Percentiles rank a stretch among this genome's conserved stretches.
Conservation (phyloP, 1,140 invertebrate genomes). For the Euura lappo region DNA sequence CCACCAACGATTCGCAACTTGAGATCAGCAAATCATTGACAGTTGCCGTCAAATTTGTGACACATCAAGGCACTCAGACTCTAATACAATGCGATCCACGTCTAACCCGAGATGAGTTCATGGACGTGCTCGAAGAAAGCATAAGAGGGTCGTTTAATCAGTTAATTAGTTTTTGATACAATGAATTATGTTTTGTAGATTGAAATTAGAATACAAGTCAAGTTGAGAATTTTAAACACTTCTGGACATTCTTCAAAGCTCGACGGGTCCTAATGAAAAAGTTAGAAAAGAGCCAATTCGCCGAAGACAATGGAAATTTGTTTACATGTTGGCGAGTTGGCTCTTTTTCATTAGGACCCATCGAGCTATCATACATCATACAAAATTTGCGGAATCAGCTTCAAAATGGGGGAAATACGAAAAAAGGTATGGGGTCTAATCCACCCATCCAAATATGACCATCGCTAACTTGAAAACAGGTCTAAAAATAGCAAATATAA, state of each 20-base stretch:
- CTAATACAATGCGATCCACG: conserved; percentile 31
- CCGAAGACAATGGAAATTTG: no score
- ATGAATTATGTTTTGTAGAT: neutral
- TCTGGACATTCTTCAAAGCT: neutral
- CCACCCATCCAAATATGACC: no score
- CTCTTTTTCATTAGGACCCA: no score
- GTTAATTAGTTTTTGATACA: neutral
- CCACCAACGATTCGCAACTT: neutral
- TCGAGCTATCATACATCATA: no score
- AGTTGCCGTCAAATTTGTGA: conserved; percentile 31
- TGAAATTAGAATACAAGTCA: neutral
- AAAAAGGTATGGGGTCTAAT: no score
- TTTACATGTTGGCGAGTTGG: no score
- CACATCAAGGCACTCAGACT: conserved; percentile 38
- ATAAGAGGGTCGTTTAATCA: conserved; percentile 14
- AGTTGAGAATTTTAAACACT: neutral
- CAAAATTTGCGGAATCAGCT: no score
- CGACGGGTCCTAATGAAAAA: neutral
- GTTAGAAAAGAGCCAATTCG: neutral
- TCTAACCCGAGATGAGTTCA: conserved; percentile 29
- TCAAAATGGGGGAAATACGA: no score
- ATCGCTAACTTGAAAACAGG: no score
- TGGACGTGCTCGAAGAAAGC: conserved; percentile 30
- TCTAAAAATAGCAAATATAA: no score
- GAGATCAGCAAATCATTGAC: conserved; percentile 35